Conservation (phyloP, 2,113 vertebrate species). For the Acrocephalus arundinaceus region DNA sequence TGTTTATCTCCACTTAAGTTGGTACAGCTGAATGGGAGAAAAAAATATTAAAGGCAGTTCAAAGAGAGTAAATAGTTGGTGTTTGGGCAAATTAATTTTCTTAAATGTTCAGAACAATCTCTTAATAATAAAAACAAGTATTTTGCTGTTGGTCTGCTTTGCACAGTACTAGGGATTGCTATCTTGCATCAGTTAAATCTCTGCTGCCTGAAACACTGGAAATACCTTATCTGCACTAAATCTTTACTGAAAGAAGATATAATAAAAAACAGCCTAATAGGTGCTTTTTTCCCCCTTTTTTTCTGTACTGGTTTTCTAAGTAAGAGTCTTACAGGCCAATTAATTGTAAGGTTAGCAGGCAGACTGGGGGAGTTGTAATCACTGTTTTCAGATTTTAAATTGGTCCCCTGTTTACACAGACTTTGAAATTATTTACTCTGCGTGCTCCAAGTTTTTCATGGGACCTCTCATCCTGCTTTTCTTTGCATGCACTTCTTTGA, state of each 20-base stretch:
- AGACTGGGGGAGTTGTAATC: not conserved
- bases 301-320: not conserved
- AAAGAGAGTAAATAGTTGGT: not conserved
- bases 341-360: not conserved
- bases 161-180: not conserved
- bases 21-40: not conserved
- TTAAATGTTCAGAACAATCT: not conserved
- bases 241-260: not conserved
- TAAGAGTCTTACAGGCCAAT: not conserved
- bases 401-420: not conserved
- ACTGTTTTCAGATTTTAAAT: not conserved
- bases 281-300: not conserved
- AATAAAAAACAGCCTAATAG: not conserved
- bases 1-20: not conserved
- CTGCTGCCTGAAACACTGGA: not conserved
- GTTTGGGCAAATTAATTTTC: not conserved
- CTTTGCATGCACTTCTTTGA: not conserved
- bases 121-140: not conserved
- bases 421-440: not conserved
- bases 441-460: not conserved
- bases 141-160: not conserved
- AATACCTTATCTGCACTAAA: not conserved
- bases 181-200: not conserved
- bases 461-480: not conserved
- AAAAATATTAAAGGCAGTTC: not conserved